Evolutionary conservation across 1,140 invertebrate genomes (phyloP), one percentile per base, ranked within the genome.

Genomic region (Drosophila santomea): DNA sequence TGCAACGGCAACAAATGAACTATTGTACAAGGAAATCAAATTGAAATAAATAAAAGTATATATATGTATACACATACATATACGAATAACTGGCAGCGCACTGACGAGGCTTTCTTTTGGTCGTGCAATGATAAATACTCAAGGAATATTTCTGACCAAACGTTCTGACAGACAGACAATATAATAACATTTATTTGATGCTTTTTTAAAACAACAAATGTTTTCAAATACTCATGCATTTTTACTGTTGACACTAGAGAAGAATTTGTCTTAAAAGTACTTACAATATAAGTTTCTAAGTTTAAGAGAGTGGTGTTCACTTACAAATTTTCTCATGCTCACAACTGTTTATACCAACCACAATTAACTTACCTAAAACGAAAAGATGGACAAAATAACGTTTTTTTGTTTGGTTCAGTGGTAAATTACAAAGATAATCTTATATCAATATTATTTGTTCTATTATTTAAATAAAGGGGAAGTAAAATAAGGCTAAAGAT

Each of bases 361-460:
- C 61, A 80, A 85, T 32, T 75, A 82, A 86, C 79, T 89, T 89
- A 83, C 84, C 83, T 88, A 83, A 83, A 88, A 88, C 45, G 83
- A 86, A 51, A 83, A 51, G 52, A 55, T 54, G 50, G 20, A 47
- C 14, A 66, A 62, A 52, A 66, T 60, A 51, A 75, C 48, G 50
- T 60, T 73, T 58, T 58, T 47, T 50, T 32, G 58, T 57, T 28
- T 45, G 15, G 32, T 23, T 43, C 2, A 41, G 55, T 11, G 14
- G 45, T 20, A 25, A 56, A 35, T 73, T 50, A 11, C 45, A 60
- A 60, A 43, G 55, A 67, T 63, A 63, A 32, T 73, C 48, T 59
- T 62, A 63, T 76, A 32, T 17, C 20, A 79, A 71, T 55, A 73
- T 63, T 28, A 38, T 55, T 14, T 32, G 6, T 32, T 32, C 32